Evolutionary conservation across 2,888 invertebrate species (phyloP).

Genomic region (Sinelater perroti): DNA sequence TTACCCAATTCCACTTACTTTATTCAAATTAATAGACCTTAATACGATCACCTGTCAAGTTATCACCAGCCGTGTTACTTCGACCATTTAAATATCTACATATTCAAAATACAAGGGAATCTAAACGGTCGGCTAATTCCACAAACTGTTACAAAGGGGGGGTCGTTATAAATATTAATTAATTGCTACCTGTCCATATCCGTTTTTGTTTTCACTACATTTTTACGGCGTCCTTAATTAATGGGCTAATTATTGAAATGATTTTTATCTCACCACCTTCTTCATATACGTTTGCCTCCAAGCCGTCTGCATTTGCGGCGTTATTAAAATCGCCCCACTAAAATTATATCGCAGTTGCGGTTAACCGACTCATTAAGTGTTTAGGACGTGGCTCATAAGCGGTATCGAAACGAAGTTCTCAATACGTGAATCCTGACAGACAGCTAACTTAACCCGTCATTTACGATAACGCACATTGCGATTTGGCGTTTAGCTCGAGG

Average conservation of each 20-base stretch:
- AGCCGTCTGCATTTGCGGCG: too few relatives aligned
- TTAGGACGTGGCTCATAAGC: too few relatives aligned
- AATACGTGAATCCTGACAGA: too few relatives aligned
- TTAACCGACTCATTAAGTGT: constrained; percentile 34
- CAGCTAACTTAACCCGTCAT: constrained; percentile 37
- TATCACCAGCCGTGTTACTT: constrained; percentile 22
- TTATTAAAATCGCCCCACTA: too few relatives aligned
- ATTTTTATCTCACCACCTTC: background rate
- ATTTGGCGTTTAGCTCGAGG: constrained; percentile 32
- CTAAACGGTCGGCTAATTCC: constrained; percentile 26
- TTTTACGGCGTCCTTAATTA: constrained; percentile 18
- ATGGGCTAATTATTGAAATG: constrained; percentile 17
- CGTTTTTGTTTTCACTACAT: constrained; percentile 13
- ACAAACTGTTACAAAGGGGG: constrained; percentile 30
- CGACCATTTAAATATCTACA: constrained; percentile 22
- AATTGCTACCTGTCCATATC: constrained; percentile 24
- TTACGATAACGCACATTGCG: constrained; percentile 41
- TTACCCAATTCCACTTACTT: constrained; percentile 10
- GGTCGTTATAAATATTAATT: constrained; percentile 28
- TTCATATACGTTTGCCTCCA: background rate
- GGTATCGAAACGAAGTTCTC: too few relatives aligned
- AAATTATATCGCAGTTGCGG: constrained; percentile 38
- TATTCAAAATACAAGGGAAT: constrained; percentile 24
- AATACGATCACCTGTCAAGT: constrained; percentile 20
- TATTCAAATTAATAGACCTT: constrained; percentile 6